Percentiles rank a stretch among this genome's conserved stretches.
These are phyloP conservation scores for Neoarius graeffei DNA, from an alignment of 2,113 vertebrate species.

Conservation along the genomic window DNA sequence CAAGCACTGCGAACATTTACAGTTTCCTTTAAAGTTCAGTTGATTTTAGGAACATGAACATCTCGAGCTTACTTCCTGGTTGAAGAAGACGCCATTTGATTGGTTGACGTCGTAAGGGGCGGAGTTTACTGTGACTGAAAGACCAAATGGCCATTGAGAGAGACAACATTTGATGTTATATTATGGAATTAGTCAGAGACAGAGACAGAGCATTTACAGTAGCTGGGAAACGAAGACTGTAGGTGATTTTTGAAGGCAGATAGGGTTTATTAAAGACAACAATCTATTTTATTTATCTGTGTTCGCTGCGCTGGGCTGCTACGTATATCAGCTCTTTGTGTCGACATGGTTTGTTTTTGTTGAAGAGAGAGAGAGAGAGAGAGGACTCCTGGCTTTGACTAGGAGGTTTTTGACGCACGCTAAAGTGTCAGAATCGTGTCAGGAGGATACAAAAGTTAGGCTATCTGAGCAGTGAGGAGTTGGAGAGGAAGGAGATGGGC, in stretches of 20 bases:
- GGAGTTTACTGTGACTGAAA: slow-evolving; percentile 56
- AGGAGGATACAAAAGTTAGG: background rate
- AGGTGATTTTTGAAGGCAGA: background rate
- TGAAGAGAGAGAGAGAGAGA: slow-evolving; percentile 46
- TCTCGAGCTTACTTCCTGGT: slow-evolving; percentile 32
- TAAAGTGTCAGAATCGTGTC: slow-evolving; percentile 46
- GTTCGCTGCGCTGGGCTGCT: slow-evolving; percentile 41
- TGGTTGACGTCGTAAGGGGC: slow-evolving; percentile 53
- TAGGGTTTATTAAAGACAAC: background rate
- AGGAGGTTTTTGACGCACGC: slow-evolving; percentile 57
- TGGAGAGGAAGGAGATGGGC: slow-evolving; percentile 80
- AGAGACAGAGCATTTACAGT: background rate
- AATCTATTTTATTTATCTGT: background rate
- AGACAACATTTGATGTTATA: slow-evolving; percentile 64
- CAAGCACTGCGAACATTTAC: too few relatives aligned
- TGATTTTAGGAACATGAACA: slow-evolving; percentile 8
- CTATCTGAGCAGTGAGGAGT: slow-evolving; percentile 47
- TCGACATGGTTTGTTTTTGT: slow-evolving; percentile 75
- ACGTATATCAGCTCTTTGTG: slow-evolving; percentile 68
- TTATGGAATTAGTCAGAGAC: slow-evolving; percentile 28
- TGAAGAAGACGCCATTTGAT: slow-evolving; percentile 41
- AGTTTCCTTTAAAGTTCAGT: too few relatives aligned
- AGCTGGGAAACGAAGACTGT: background rate
- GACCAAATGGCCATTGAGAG: slow-evolving; percentile 62
- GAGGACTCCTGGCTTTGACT: slow-evolving; percentile 64